Evolutionary conservation across 2,797 vertebrate genomes (phyloP).

Genomic region (Pangasius mekongensis): DNA sequence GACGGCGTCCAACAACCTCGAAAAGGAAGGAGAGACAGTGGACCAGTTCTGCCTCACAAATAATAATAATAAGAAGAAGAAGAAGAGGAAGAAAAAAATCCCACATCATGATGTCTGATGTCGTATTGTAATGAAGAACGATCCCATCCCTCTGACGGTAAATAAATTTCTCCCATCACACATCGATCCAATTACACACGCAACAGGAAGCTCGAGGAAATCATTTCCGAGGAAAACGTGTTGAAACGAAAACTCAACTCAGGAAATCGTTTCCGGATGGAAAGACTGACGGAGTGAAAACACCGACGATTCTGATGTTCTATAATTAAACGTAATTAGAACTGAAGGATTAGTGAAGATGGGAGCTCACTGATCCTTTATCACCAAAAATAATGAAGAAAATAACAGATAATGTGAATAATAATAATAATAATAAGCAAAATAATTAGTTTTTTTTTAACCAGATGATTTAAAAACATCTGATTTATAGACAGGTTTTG

Average conservation of each 20-base stretch:
- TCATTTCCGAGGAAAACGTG: constrained; percentile 70
- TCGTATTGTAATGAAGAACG: constrained; percentile 59
- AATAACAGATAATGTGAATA: background rate
- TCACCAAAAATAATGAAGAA: constrained; percentile 53
- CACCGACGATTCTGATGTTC: constrained; percentile 68
- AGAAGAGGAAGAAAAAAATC: background rate
- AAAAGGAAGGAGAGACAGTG: constrained; percentile 13
- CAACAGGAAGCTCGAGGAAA: constrained; percentile 70
- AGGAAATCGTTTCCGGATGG: constrained; percentile 68
- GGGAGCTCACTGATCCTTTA: constrained; percentile 68
- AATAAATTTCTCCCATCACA: constrained; percentile 68
- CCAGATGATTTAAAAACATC: too few species aligned
- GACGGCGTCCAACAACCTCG: constrained; percentile 60
- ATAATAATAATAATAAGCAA: background rate
- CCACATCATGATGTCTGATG: constrained; percentile 20
- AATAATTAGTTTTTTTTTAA: too few species aligned
- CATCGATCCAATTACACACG: constrained; percentile 75
- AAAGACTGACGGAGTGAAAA: constrained; percentile 66
- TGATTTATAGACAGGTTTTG: too few species aligned
- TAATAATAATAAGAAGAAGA: background rate
- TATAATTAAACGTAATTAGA: constrained; percentile 78
- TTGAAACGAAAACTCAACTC: constrained; percentile 73
- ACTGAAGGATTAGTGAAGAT: constrained; percentile 67
- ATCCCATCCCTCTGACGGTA: constrained; percentile 57
- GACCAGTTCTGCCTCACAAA: background rate